A percentile compares a stretch with the other conserved stretches of the same genome.
These are phyloP conservation scores for Pseudomyrmex dendroicus DNA, from an alignment of 1,140 invertebrate species.

Conservation along the genomic window DNA sequence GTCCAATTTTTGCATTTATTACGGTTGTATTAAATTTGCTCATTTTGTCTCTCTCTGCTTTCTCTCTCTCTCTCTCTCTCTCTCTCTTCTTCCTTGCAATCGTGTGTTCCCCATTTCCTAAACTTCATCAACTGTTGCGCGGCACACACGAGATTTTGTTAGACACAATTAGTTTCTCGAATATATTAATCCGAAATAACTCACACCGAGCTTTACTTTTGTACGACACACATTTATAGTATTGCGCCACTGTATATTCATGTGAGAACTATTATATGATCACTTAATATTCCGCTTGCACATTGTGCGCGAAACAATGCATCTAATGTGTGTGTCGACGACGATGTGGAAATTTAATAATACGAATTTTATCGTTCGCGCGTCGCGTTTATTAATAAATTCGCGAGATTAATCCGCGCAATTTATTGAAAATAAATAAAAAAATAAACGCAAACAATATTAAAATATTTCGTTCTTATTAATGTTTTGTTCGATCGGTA, in stretches of 20 bases:
- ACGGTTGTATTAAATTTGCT: not conserved
- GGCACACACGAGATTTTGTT: not conserved
- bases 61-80: not conserved
- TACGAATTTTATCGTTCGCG: not conserved
- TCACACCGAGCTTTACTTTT: not conserved
- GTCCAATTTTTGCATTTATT: not conserved
- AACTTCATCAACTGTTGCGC: slow-evolving; percentile 16
- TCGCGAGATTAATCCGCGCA: too few species aligned
- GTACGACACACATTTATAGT: too few species aligned
- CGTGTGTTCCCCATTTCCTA: not conserved
- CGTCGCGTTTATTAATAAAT: too few species aligned
- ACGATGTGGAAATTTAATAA: slow-evolving; percentile 1
- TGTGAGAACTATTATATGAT: slow-evolving; percentile 5
- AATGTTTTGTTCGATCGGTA: not conserved
- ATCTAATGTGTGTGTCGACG: too few species aligned
- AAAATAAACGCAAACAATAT: not conserved
- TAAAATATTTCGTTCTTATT: not conserved
- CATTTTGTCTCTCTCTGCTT: not conserved
- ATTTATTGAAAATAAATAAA: too few species aligned
- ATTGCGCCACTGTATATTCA: not conserved
- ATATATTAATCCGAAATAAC: slow-evolving; percentile 25
- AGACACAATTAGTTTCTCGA: slow-evolving; percentile 1
- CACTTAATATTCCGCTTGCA: not conserved
- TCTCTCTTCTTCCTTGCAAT: not conserved
- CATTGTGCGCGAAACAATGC: not conserved